phyloP scores from a whole-genome alignment of 2,113 vertebrate species.

The Numenius arquata region DNA sequence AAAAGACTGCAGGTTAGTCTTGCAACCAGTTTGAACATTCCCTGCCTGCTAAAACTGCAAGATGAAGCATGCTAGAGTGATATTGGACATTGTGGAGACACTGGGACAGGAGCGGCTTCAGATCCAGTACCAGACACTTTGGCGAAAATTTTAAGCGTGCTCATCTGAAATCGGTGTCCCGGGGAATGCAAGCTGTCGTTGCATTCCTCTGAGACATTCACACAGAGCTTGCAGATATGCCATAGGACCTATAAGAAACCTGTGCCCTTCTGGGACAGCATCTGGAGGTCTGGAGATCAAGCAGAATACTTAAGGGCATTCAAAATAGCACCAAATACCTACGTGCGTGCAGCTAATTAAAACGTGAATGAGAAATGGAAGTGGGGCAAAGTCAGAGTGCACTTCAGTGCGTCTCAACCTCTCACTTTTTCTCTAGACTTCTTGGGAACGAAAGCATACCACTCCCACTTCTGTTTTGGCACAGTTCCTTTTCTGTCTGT shows the following conservation, averaged over 20 bases:
- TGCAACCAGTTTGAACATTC: background rate
- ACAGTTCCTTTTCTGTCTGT: background rate
- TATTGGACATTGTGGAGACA: no score
- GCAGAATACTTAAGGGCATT: background rate
- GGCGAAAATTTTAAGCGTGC: background rate
- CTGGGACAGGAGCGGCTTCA: background rate
- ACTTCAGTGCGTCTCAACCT: background rate
- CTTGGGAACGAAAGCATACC: background rate
- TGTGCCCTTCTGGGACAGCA: rapidly evolving
- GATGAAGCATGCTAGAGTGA: background rate
- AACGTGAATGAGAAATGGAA: background rate
- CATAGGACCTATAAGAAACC: background rate
- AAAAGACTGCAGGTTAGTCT: background rate
- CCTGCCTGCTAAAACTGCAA: background rate
- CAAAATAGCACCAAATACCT: background rate
- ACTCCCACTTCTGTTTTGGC: background rate
- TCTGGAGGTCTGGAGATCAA: background rate
- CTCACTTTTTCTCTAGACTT: background rate
- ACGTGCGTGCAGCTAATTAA: background rate
- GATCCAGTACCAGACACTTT: background rate
- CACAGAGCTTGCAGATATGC: background rate
- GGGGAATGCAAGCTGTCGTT: background rate
- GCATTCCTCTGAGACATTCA: background rate
- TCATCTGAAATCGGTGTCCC: background rate
- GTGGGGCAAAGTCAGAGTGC: background rate